phyloP scores from a whole-genome alignment of 2,797 vertebrate genomes.

The Etheostoma perlongum region DNA sequence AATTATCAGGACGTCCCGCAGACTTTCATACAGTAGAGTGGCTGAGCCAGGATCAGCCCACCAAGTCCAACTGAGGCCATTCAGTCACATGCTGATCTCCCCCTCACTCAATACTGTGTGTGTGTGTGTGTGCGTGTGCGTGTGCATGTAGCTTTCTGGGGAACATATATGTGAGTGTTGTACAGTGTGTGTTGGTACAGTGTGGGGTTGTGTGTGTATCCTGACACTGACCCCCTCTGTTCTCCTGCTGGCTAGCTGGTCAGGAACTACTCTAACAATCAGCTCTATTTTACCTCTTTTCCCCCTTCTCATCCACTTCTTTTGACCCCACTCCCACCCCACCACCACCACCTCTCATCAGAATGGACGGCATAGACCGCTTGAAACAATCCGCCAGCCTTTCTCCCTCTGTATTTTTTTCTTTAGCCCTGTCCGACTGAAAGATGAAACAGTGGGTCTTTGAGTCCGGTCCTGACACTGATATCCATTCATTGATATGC shows the following conservation, averaged over 20 bases:
- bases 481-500: slow-evolving; percentile 75
- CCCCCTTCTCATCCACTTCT: slow-evolving; percentile 51
- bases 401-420: slow-evolving; percentile 22
- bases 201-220: slow-evolving; percentile 33
- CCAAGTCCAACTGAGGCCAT: slow-evolving; percentile 62
- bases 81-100: slow-evolving; percentile 73
- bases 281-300: slow-evolving; percentile 57
- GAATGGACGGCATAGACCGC: slow-evolving; percentile 36
- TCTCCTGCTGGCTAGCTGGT: slow-evolving; percentile 52
- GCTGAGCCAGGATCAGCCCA: slow-evolving; percentile 36
- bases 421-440: slow-evolving; percentile 14
- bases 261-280: slow-evolving; percentile 68
- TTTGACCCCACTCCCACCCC: slow-evolving; percentile 14
- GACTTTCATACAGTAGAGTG: slow-evolving; percentile 1
- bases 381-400: slow-evolving; percentile 51
- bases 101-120: slow-evolving; percentile 57
- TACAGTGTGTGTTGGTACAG: slow-evolving; percentile 21
- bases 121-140: slow-evolving; percentile 16
- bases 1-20: background rate
- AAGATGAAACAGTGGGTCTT: slow-evolving; percentile 65
- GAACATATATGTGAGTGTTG: too few relatives aligned
- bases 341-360: slow-evolving; percentile 25
- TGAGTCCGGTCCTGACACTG: slow-evolving; percentile 60
- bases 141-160: too few relatives aligned
- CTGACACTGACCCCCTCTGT: slow-evolving; percentile 69